Evolutionary conservation across 2,113 vertebrate genomes (phyloP).

Genomic region (Eonycteris spelaea): DNA sequence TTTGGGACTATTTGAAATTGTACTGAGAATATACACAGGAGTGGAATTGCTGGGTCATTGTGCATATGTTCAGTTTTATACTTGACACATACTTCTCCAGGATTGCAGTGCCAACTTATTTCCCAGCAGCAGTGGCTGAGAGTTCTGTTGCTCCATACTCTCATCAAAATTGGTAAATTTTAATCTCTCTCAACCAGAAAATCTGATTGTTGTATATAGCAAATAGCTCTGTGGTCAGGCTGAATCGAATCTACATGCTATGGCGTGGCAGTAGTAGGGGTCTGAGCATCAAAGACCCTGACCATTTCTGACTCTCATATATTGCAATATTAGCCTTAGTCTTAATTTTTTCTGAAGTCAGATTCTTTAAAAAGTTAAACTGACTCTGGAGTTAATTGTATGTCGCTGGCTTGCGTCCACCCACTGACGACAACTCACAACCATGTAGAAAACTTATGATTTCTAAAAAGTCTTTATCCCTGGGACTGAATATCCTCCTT

Average conservation of each 20-base stretch:
- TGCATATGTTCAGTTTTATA: neutral
- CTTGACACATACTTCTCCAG: neutral
- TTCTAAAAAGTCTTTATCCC: neutral
- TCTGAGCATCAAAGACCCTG: no score
- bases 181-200: neutral
- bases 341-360: neutral
- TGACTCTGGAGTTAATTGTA: neutral
- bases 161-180: neutral
- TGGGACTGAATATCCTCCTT: neutral
- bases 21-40: neutral
- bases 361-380: neutral
- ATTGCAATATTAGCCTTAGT: neutral
- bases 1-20: neutral
- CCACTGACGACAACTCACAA: neutral
- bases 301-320: neutral
- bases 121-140: neutral
- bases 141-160: neutral
- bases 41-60: neutral
- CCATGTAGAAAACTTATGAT: neutral
- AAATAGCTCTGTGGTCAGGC: neutral
- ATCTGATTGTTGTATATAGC: neutral
- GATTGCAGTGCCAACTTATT: neutral
- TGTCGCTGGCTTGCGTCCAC: neutral
- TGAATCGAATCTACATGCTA: no score
- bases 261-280: rapidly evolving